Evolutionary conservation across 2,888 invertebrate genomes (phyloP).

Genomic region (Tinea semifulvella): DNA sequence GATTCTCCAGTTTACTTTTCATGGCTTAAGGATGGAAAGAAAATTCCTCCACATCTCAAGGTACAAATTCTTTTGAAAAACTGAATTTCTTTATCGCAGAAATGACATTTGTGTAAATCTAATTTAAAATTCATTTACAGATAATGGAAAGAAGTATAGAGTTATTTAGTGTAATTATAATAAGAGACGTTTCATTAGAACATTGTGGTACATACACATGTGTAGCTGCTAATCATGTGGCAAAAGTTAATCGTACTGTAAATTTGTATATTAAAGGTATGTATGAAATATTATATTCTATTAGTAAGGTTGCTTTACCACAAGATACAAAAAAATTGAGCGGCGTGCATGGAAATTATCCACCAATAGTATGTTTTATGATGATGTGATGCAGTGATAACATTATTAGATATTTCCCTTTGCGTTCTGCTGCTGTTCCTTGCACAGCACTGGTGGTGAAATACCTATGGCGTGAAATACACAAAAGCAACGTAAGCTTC

Average conservation of each 20-base stretch:
- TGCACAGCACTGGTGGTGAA: too few relatives aligned
- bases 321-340: too few relatives aligned
- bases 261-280: slow-evolving; percentile 78
- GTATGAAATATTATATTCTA: slow-evolving; percentile 18
- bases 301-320: too few relatives aligned
- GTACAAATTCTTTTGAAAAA: slow-evolving; percentile 36
- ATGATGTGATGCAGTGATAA: too few relatives aligned
- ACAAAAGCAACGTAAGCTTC: too few relatives aligned
- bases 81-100: too few relatives aligned
- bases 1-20: slow-evolving; percentile 76
- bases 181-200: slow-evolving; percentile 75
- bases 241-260: slow-evolving; percentile 74
- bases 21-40: slow-evolving; percentile 74
- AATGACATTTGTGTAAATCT: too few relatives aligned
- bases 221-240: slow-evolving; percentile 76
- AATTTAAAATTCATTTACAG: slow-evolving; percentile 27
- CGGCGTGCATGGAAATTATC: too few relatives aligned
- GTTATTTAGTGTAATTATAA: slow-evolving; percentile 75
- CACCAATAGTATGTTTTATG: too few relatives aligned
- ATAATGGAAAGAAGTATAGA: slow-evolving; percentile 73
- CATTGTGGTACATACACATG: slow-evolving; percentile 79
- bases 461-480: too few relatives aligned
- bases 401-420: too few relatives aligned
- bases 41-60: slow-evolving; percentile 71
- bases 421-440: too few relatives aligned